These are phyloP conservation scores for Thripadectes ignobilis DNA, from an alignment of 2,797 vertebrate species.

Conservation along the genomic window DNA sequence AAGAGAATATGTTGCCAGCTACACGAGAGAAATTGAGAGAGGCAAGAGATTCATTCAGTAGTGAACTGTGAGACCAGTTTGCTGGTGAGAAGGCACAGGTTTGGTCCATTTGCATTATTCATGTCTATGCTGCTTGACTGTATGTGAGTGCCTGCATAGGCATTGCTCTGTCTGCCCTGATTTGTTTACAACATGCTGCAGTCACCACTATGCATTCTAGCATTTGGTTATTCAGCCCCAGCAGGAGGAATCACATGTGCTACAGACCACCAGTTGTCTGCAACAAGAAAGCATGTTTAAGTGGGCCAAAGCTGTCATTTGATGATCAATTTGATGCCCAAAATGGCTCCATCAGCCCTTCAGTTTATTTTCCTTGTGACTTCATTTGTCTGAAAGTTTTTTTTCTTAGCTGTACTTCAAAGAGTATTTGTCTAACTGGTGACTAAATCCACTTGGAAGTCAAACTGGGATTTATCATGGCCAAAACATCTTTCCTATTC, in stretches of 20 bases:
- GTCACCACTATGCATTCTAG: rapidly evolving
- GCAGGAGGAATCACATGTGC: rapidly evolving
- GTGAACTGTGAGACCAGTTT: background rate
- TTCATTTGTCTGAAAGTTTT: background rate
- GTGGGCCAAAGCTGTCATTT: background rate
- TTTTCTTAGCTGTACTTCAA: background rate
- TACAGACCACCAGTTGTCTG: background rate
- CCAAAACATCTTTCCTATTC: background rate
- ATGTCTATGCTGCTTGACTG: background rate
- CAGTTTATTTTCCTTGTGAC: background rate
- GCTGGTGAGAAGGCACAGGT: background rate
- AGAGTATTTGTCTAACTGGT: background rate
- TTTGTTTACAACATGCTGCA: background rate
- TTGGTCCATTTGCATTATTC: background rate
- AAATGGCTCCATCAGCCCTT: background rate
- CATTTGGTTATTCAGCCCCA: rapidly evolving
- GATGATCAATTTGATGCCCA: background rate
- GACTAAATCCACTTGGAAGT: background rate
- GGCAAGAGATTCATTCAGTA: background rate
- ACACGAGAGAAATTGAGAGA: background rate
- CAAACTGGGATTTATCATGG: background rate
- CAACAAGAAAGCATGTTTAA: background rate
- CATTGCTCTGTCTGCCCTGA: background rate
- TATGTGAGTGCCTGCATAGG: background rate
- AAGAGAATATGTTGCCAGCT: background rate